Conservation (phyloP, 2,113 vertebrate species). For the Scomber scombrus region DNA sequence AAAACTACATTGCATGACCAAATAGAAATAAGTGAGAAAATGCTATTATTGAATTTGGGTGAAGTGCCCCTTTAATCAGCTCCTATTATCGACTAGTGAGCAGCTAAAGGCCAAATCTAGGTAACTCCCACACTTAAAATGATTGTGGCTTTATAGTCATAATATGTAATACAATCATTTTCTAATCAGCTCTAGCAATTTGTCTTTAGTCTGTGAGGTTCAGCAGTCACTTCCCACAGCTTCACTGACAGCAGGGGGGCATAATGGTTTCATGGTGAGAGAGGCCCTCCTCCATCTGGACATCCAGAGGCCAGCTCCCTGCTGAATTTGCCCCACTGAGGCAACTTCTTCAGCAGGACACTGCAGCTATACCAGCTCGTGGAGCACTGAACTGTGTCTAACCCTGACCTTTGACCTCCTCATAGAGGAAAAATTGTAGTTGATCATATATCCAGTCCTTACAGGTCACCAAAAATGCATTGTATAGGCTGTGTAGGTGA, state of each 20-base stretch:
- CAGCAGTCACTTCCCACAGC: background rate
- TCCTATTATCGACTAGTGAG: too few species aligned
- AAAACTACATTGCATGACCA: too few species aligned
- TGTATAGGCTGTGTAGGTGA: background rate
- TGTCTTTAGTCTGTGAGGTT: too few species aligned
- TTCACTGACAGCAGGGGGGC: conserved; percentile 6
- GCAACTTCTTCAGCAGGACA: background rate
- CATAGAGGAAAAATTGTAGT: background rate
- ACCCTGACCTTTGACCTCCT: conserved; percentile 34
- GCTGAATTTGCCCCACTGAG: background rate
- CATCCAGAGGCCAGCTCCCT: conserved; percentile 39
- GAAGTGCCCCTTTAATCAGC: too few species aligned
- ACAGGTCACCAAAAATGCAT: background rate
- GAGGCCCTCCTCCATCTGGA: conserved; percentile 33
- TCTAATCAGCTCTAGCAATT: too few species aligned
- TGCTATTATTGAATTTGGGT: too few species aligned
- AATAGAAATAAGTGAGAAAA: too few species aligned
- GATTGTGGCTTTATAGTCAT: too few species aligned
- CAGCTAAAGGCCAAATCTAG: too few species aligned
- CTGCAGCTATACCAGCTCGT: background rate
- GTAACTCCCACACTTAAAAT: too few species aligned
- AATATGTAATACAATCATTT: too few species aligned
- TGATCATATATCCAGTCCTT: too few species aligned
- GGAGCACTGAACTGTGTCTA: background rate
- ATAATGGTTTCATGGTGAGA: conserved; percentile 8